Conservation (phyloP, 2,888 invertebrate genomes). For the Oscheius sp. region DNA sequence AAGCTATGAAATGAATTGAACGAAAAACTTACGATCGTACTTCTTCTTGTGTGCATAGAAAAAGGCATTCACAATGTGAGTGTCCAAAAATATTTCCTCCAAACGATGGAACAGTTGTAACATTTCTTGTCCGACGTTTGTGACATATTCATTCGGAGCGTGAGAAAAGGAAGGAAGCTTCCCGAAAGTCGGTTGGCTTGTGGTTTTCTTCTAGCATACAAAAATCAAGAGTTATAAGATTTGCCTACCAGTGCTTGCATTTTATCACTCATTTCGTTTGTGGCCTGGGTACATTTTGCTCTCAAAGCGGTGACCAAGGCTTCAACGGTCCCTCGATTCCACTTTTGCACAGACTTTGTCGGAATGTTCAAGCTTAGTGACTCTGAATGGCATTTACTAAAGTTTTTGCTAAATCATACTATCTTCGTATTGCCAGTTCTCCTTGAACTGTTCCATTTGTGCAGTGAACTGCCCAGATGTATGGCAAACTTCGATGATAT, state of each 20-base stretch:
- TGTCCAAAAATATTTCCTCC: conserved; percentile 45
- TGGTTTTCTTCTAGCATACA: conserved; percentile 10
- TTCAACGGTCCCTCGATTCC: conserved; percentile 25
- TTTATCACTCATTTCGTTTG: conserved; percentile 16
- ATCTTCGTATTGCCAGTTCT: conserved; percentile 11
- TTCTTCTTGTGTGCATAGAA: conserved; percentile 41
- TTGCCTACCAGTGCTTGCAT: conserved; percentile 20
- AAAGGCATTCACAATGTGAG: conserved; percentile 40
- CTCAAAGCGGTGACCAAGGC: conserved; percentile 8
- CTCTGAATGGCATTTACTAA: background rate
- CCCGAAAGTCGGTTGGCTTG: background rate
- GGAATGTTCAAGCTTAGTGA: background rate
- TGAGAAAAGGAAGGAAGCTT: conserved; percentile 32
- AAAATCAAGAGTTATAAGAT: background rate
- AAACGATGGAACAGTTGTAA: conserved; percentile 43
- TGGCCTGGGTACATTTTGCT: conserved; percentile 17
- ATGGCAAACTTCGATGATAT: conserved; percentile 39
- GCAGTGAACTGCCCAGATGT: conserved; percentile 39
- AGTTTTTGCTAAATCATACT: background rate
- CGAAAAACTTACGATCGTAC: conserved; percentile 38
- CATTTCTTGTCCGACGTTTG: conserved; percentile 45
- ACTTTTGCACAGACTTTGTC: background rate
- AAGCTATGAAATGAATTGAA: no score
- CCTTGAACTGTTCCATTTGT: conserved; percentile 40
- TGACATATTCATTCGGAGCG: conserved; percentile 44